Percentiles rank a stretch among this genome's conserved stretches.
These are phyloP conservation scores for Ypsolopha sequella DNA, from an alignment of 2,888 invertebrate genomes.

Conservation along the genomic window DNA sequence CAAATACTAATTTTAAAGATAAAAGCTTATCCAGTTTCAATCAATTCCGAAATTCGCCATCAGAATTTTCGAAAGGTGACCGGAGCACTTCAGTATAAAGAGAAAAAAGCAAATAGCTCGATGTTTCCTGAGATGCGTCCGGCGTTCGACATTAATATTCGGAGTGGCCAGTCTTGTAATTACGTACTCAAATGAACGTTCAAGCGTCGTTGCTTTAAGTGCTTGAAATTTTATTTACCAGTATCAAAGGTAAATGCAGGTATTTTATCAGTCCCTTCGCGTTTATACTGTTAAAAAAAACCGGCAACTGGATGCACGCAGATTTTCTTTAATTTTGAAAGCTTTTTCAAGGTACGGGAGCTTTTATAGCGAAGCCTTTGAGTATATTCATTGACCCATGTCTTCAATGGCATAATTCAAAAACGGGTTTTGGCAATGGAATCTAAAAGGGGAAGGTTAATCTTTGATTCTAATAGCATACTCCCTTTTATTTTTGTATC, in stretches of 20 bases:
- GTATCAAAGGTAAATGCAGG: neutral
- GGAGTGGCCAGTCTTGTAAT: constrained; percentile 15
- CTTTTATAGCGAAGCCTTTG: neutral
- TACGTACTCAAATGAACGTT: constrained; percentile 10
- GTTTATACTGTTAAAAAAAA: too few relatives aligned
- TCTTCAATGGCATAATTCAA: too few relatives aligned
- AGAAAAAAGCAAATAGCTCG: constrained; percentile 19
- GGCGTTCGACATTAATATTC: constrained; percentile 13
- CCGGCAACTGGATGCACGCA: neutral
- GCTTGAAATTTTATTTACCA: constrained; percentile 9
- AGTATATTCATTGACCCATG: too few relatives aligned
- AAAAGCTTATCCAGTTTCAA: constrained; percentile 40
- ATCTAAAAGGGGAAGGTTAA: too few relatives aligned
- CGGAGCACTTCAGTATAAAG: constrained; percentile 20
- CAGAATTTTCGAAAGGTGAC: constrained; percentile 26
- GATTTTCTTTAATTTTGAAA: neutral
- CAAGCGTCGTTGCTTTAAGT: constrained; percentile 7
- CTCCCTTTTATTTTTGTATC: too few relatives aligned
- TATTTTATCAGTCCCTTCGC: neutral
- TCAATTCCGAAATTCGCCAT: constrained; percentile 34
- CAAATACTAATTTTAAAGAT: constrained; percentile 41
- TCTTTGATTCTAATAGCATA: too few relatives aligned
- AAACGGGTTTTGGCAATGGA: too few relatives aligned
- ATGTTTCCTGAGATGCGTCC: constrained; percentile 8
- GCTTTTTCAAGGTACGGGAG: neutral